Evolutionary conservation across 2,113 vertebrate species (phyloP).

Genomic region (Rhipidura dahli): DNA sequence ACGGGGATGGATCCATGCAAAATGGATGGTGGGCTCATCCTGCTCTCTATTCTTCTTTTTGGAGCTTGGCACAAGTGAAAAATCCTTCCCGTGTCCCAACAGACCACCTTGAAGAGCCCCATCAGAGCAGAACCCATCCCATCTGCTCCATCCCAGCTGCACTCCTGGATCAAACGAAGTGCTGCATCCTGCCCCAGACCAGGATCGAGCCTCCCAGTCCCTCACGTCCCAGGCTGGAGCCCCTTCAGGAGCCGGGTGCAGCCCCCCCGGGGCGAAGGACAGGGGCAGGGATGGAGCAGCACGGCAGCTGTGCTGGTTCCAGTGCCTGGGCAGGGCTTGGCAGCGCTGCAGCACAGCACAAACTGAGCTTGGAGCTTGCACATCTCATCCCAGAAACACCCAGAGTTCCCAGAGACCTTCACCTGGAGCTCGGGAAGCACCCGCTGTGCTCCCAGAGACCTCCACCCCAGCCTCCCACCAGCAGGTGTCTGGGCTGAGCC

Average conservation of each 20-base stretch:
- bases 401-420: neutral
- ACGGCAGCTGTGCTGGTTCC: rapidly evolving
- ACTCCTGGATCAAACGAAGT: neutral
- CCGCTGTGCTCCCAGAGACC: neutral
- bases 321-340: neutral
- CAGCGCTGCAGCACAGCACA: neutral
- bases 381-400: neutral
- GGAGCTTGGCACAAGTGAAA: neutral
- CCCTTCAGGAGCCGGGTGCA: neutral
- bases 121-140: neutral
- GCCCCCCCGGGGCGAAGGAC: neutral
- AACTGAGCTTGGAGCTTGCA: rapidly evolving
- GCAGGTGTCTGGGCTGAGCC: neutral
- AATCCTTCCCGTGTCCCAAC: neutral
- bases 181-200: neutral
- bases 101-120: rapidly evolving
- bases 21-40: neutral
- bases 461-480: neutral
- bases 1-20: rapidly evolving
- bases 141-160: neutral
- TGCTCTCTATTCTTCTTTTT: neutral
- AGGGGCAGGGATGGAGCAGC: neutral
- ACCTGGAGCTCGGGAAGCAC: neutral
- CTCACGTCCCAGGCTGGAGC: neutral
- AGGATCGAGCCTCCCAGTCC: neutral